These are phyloP conservation scores for Champsocephalus esox DNA, from an alignment of 2,797 vertebrate genomes.

Conservation along the genomic window DNA sequence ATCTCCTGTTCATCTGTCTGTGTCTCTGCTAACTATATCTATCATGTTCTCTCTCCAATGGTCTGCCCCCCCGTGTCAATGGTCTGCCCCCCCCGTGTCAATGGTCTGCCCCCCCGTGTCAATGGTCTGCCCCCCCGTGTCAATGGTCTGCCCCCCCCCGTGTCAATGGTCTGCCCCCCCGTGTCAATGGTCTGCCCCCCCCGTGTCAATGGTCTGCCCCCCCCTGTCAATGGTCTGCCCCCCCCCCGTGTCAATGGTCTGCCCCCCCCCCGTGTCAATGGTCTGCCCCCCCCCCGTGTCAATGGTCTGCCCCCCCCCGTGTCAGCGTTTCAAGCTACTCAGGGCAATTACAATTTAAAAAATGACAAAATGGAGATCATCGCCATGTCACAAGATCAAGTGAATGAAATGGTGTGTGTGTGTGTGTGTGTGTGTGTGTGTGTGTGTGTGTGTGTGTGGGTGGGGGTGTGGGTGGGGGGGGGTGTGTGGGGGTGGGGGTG, in stretches of 20 bases:
- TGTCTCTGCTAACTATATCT: slow-evolving; percentile 1
- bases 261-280: not conserved
- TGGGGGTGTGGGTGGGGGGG: too few relatives aligned
- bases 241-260: too few relatives aligned
- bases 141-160: too few relatives aligned
- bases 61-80: not conserved
- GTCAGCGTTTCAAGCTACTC: slow-evolving; percentile 49
- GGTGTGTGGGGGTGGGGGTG: slow-evolving; percentile 6
- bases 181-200: not conserved
- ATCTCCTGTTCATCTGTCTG: slow-evolving; percentile 48
- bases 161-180: too few relatives aligned
- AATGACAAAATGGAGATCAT: slow-evolving; percentile 81
- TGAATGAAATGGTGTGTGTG: slow-evolving; percentile 69
- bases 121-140: too few relatives aligned
- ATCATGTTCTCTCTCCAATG: slow-evolving; percentile 4
- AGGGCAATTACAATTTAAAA: slow-evolving; percentile 76
- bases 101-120: too few relatives aligned
- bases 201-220: not conserved
- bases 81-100: slow-evolving; percentile 8
- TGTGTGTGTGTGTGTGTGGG: slow-evolving; percentile 13
- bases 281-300: too few relatives aligned
- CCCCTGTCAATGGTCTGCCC: too few relatives aligned
- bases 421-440: slow-evolving; percentile 4
- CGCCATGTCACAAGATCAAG: slow-evolving; percentile 74
- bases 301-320: not conserved